Evolutionary conservation across 2,888 invertebrate genomes (phyloP).

Genomic region (Drosophila aldrichi): DNA sequence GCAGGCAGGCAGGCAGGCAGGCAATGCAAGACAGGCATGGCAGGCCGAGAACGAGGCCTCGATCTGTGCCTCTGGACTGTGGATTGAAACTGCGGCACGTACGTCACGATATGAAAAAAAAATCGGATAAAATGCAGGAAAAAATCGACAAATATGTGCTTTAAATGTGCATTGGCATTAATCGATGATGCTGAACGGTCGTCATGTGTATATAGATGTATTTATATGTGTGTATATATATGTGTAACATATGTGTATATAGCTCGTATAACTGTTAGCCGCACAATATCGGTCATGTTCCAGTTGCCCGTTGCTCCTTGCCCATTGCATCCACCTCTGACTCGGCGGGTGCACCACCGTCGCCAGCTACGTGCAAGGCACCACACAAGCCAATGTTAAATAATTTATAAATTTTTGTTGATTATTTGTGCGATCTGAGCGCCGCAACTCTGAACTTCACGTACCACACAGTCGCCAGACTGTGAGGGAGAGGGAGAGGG

Average conservation of each 20-base stretch:
- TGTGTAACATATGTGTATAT: conserved; percentile 9
- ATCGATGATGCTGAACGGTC: conserved; percentile 74
- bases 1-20: conserved; percentile 8
- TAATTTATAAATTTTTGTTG: conserved; percentile 74
- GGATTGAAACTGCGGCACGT: conserved; percentile 76
- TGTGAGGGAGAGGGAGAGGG: neutral
- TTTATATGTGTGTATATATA: conserved; percentile 14
- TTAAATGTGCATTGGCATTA: conserved; percentile 80
- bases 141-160: conserved; percentile 70
- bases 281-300: conserved; percentile 80
- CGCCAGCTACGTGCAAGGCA: conserved; percentile 43
- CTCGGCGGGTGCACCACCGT: conserved; percentile 68
- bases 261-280: conserved; percentile 69
- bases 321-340: conserved; percentile 68
- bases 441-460: conserved; percentile 51
- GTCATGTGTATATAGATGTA: conserved; percentile 35
- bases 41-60: conserved; percentile 24
- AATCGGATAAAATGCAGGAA: conserved; percentile 22
- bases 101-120: conserved; percentile 80
- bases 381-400: conserved; percentile 62
- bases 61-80: conserved; percentile 32
- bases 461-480: conserved; percentile 18
- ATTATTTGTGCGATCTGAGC: conserved; percentile 38
- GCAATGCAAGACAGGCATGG: neutral
- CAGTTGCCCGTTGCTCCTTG: conserved; percentile 59